Base-by-base conservation (phyloP, 2,113 vertebrate species). In the Xiphophorus hellerii region DNA sequence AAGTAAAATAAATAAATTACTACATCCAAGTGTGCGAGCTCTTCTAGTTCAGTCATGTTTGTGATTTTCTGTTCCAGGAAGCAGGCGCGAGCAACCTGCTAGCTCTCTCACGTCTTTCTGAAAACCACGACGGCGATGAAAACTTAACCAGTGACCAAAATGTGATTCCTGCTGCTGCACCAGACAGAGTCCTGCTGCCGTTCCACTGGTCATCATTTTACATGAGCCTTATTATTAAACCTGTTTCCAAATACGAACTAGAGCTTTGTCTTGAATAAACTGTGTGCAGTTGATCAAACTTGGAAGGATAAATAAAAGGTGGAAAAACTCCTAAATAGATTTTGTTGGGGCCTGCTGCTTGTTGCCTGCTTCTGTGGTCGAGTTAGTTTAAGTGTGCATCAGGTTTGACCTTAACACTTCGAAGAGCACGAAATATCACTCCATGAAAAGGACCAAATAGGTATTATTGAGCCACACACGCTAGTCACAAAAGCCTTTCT, bases 191-290 rank as follows among this genome's bases (percentile, higher is more conserved):
- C 73, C 77, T 86, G 75, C 74, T 76, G 66, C 62, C 66, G 27
- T 81, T 51, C 80, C 66, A 60, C 64, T 77, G 74, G 75, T 71
- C 37, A 71, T 44, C 73, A 37, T 12, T 64, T 25, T 71, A 39
- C 31, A 75, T 80, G 37, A 76, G 42, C 27, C 67, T 15, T 48
- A 31, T 77, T 83, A 91, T 89, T 48, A 20, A 84, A 85, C 87
- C 17, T 29, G 51, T 85, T 88, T 82, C 81, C 28, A 75, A 80
- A 72, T 74, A 73, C 30, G 13, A 3, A 10, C 31, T 68, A 17
- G 64, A 12, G 1, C 31, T 58, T 58, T 69, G 81, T 69, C 20
- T 66, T 60, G 33, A 66, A 8, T 72, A 15, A 61, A 9, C 22
- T 4, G 0, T 69, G 5, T 66, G 12, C 1, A 28, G 39, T 20